phyloP scores from a whole-genome alignment of 2,888 invertebrate species.

The Oscheius myriophilus region DNA sequence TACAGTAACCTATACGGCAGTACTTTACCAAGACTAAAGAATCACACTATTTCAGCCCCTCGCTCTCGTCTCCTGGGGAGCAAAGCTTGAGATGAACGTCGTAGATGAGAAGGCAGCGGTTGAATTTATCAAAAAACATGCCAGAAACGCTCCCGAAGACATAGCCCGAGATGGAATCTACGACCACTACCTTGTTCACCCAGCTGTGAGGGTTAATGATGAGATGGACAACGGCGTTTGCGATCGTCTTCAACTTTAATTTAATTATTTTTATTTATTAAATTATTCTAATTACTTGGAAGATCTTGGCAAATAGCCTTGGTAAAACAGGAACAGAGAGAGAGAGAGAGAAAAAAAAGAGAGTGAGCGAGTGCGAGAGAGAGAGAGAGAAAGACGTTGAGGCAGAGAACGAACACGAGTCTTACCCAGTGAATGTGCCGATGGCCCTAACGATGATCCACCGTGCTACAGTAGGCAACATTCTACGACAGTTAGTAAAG shows the following conservation, averaged over 20 bases:
- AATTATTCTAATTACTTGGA: neutral
- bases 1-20: too few relatives aligned
- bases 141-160: conserved; percentile 57
- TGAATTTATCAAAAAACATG: conserved; percentile 76
- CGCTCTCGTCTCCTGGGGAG: conserved; percentile 82
- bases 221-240: conserved; percentile 47
- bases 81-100: conserved; percentile 79
- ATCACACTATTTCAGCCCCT: conserved; percentile 77
- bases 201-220: conserved; percentile 43
- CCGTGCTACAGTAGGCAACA: too few relatives aligned
- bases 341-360: too few relatives aligned
- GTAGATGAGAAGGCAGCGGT: conserved; percentile 76
- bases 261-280: neutral
- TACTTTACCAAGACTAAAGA: conserved; percentile 15
- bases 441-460: too few relatives aligned
- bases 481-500: too few relatives aligned
- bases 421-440: too few relatives aligned
- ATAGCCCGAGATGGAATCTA: conserved; percentile 54
- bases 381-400: too few relatives aligned
- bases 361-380: too few relatives aligned
- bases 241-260: neutral
- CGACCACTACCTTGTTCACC: conserved; percentile 49
- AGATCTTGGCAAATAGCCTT: too few relatives aligned
- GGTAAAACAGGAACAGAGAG: too few relatives aligned
- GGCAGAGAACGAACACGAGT: too few relatives aligned